Base-by-base conservation (phyloP, 1,140 invertebrate genomes). In the Drosophila athabasca region DNA sequence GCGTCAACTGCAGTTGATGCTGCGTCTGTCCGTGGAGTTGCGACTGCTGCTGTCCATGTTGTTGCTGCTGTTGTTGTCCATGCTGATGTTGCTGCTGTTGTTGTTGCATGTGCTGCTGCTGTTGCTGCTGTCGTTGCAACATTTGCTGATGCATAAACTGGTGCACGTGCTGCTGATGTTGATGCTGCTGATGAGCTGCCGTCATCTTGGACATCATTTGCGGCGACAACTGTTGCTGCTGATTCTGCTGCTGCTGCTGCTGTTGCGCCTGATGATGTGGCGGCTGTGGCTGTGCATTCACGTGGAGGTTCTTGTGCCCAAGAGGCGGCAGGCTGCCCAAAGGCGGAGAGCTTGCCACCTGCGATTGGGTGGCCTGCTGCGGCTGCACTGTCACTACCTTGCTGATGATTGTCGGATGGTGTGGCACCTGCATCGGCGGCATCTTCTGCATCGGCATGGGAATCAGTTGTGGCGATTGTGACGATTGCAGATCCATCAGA, bases 391-490 rank as follows among this genome's bases (percentile, higher is more conserved):
- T 91, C 0, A 91, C 90, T 13, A 91, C 90, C 19, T 91, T 91
- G 62, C 90, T 91, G 19, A 91, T 91, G 41, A 91, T 91, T 8
- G 90, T 91, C 6, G 90, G 90, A 59, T 91, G 90, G 68, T 88
- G 83, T 2, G 71, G 60, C 31, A 87, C 73, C 1, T 79, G 61
- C 66, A 91, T 55, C 5, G 90, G 72, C 11, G 85, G 73, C 77
- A 91, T 84, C 54, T 91, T 90, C 43, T 90, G 90, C 52, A 91
- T n/a, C 0, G 87, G 74, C 52, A 89, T 35, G 9, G 90, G 65
- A 54, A 90, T 22, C 22, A 79, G 13, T 13, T 90, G 90, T 1
- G 83, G 50, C 2, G 76, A 6, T 5, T 26, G 24, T 26, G 24
- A 62, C 13, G 75, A 24, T 15, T 90, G 89, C 50, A 90, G 31